A percentile compares a stretch with the other conserved stretches of the same genome.
Conservation (phyloP, 1,140 invertebrate species). For the Aphaenogaster floridana region DNA sequence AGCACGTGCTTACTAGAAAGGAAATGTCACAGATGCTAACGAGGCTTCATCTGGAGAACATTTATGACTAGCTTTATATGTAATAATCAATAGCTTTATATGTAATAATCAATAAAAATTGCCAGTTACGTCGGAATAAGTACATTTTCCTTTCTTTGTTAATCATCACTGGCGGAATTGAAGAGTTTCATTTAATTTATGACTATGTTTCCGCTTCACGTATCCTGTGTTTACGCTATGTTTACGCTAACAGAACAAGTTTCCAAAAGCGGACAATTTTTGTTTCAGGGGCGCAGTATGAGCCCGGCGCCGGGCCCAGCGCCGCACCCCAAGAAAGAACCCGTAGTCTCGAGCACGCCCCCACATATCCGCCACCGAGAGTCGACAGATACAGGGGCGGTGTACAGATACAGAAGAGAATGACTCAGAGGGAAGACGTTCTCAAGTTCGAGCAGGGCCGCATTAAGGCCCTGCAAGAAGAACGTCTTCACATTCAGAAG, state of each 20-base stretch:
- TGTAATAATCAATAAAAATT: too few relatives aligned
- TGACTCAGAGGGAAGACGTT: slow-evolving; percentile 96
- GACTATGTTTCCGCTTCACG: not conserved
- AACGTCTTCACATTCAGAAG: slow-evolving; percentile 99
- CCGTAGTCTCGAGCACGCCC: slow-evolving; percentile 65
- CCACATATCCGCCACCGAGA: slow-evolving; percentile 69
- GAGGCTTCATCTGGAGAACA: slow-evolving; percentile 38
- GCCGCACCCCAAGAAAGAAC: slow-evolving; percentile 80
- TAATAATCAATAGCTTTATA: too few relatives aligned
- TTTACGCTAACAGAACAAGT: slow-evolving; percentile 13
- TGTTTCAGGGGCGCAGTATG: slow-evolving; percentile 90
- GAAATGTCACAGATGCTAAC: slow-evolving; percentile 7
- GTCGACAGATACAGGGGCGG: slow-evolving; percentile 78
- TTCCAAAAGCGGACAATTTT: slow-evolving; percentile 44
- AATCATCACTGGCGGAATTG: too few relatives aligned
- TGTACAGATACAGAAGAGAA: slow-evolving; percentile 88
- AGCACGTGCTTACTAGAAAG: slow-evolving; percentile 42
- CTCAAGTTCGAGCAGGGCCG: slow-evolving; percentile 98
- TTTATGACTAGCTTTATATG: slow-evolving; percentile 27
- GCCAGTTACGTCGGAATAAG: too few relatives aligned
- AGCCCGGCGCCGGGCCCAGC: slow-evolving; percentile 89
- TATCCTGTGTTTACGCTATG: slow-evolving; percentile 13
- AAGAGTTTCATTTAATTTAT: too few relatives aligned
- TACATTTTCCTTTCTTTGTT: too few relatives aligned
- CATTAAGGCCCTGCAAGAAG: slow-evolving; percentile 98